phyloP scores from a whole-genome alignment of 2,797 vertebrate genomes.

The Protosalanx chinensis region DNA sequence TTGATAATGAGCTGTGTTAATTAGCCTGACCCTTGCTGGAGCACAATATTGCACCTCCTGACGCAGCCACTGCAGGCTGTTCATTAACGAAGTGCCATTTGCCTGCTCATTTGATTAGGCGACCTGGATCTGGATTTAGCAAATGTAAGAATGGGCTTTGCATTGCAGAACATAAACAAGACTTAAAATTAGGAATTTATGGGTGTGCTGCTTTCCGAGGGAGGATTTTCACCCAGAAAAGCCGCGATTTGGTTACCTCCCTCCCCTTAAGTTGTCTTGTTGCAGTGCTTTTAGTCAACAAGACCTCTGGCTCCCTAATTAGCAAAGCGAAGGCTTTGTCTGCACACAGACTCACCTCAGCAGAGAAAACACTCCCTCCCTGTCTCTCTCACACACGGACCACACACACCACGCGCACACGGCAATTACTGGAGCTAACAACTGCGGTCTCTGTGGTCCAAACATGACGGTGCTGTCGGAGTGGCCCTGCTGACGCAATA shows the following conservation, averaged over 20 bases:
- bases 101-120: constrained; percentile 46
- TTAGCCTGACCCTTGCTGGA: constrained; percentile 57
- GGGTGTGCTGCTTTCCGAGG: constrained; percentile 11
- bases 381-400: constrained; percentile 30
- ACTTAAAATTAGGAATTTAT: not conserved
- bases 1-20: constrained; percentile 60
- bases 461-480: constrained; percentile 21
- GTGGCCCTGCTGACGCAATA: constrained; percentile 44
- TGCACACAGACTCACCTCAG: constrained; percentile 6
- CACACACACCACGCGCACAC: constrained; percentile 38
- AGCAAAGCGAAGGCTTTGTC: constrained; percentile 38
- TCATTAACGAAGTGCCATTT: constrained; percentile 60
- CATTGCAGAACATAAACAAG: constrained; percentile 35
- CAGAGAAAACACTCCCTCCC: constrained; percentile 8
- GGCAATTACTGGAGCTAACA: constrained; percentile 48
- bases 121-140: constrained; percentile 19
- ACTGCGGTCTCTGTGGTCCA: constrained; percentile 27
- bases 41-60: constrained; percentile 52
- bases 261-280: constrained; percentile 45
- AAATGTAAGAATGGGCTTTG: constrained; percentile 24
- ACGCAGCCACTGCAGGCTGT: constrained; percentile 44
- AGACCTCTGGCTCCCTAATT: constrained; percentile 55
- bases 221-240: constrained; percentile 15
- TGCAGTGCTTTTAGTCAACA: constrained; percentile 4
- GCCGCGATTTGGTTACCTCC: constrained; percentile 31